phyloP scores from a whole-genome alignment of 2,113 vertebrate genomes.

The Gadus chalcogrammus region DNA sequence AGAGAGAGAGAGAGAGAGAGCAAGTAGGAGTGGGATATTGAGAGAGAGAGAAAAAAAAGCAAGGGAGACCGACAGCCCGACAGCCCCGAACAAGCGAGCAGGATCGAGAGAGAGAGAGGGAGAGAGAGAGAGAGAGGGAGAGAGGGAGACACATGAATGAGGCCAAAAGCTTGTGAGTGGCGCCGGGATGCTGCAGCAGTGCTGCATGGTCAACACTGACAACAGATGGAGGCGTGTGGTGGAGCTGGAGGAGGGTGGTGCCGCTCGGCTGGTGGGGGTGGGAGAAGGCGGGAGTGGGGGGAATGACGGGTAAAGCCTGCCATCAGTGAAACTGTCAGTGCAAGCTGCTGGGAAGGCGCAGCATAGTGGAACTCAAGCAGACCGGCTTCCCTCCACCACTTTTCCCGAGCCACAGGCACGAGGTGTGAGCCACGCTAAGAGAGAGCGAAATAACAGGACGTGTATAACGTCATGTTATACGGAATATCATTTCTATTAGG shows the following conservation, averaged over 20 bases:
- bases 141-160: background rate
- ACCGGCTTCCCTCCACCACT: constrained; percentile 19
- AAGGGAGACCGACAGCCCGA: too few relatives aligned
- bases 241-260: constrained; percentile 7
- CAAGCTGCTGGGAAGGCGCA: constrained; percentile 28
- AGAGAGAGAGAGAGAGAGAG: constrained; percentile 9
- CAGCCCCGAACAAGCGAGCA: background rate
- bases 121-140: too few relatives aligned
- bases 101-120: background rate
- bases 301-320: background rate
- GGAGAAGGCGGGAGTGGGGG: constrained; percentile 13
- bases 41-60: background rate
- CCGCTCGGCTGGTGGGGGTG: too few relatives aligned
- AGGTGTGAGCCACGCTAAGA: constrained; percentile 9
- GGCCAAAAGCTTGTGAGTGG: too few relatives aligned
- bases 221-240: constrained; percentile 43
- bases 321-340: constrained; percentile 28
- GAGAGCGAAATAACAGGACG: constrained; percentile 1
- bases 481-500: constrained; percentile 7
- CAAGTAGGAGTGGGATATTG: background rate
- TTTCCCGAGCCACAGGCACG: constrained; percentile 10
- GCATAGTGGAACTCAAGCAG: constrained; percentile 38
- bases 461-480: background rate
- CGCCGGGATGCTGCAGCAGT: constrained; percentile 1
- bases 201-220: constrained; percentile 36